Base-by-base conservation (phyloP, 2,113 vertebrate species). In the Sminthopsis crassicaudata region DNA sequence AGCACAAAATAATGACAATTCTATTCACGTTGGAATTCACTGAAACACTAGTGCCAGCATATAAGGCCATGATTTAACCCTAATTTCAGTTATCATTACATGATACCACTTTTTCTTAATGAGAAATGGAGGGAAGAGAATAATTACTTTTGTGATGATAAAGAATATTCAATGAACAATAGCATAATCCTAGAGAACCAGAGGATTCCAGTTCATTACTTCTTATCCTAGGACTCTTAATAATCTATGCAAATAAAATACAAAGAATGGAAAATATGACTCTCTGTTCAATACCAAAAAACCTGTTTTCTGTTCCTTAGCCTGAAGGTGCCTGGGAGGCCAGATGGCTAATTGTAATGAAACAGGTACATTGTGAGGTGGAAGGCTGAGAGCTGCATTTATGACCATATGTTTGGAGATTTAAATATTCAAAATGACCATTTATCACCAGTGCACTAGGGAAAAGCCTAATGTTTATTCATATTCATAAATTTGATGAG, bases 311-410 rank as follows among this genome's bases (percentile, higher is more conserved):
- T 42, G 42, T 84, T 84, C 67, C 67, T 84, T 76, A 76, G 67
- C n/a, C 67, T 84, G 67, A 42, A 84, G 67, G 36, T 84, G 67
- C 67, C 67, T 84, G n/a, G n/a, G n/a, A 23, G 6, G 6, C 67
- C 67, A 84, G 67, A 84, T 84, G 67, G 67, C 67, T 84, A 84
- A 84, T 84, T 84, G 67, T 84, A 84, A 84, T 84, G n/a, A 84
- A 84, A 84, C 67, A 84, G 67, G 67, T 84, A 84, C 67, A 84
- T 84, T 84, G 67, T 84, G 67, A 19, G 16, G 67, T 84, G 19
- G 60, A 84, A 84, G 67, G 67, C 67, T 84, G 67, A 84, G 67
- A 42, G 67, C n/a, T 84, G 67, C 67, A 84, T 84, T 84, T 84
- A 84, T 42, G 67, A 84, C 67, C 67, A 84, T 84, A 84, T 84